A percentile compares a stretch with the other conserved stretches of the same genome.
phyloP scores from a whole-genome alignment of 1,140 invertebrate species.

The Pseudomyrmex sp. region DNA sequence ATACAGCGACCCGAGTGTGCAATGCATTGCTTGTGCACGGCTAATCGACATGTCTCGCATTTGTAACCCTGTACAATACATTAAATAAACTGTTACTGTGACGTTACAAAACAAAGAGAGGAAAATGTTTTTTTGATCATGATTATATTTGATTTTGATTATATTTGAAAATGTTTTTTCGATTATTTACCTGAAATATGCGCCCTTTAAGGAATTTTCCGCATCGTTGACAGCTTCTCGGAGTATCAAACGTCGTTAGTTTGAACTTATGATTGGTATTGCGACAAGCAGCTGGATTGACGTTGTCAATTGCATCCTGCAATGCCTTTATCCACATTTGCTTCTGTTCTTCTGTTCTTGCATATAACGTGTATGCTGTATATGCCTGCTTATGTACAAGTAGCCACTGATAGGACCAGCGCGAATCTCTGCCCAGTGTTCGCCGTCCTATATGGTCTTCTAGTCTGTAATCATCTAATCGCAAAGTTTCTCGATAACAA shows the following conservation, averaged over 20 bases:
- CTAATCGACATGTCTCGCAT: conserved; percentile 90
- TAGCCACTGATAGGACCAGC: conserved; percentile 93
- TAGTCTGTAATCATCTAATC: conserved; percentile 93
- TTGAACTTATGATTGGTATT: conserved; percentile 95
- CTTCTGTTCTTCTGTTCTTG: conserved; percentile 94
- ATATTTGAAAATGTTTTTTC: neutral
- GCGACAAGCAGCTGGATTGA: conserved; percentile 91
- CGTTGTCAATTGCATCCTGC: conserved; percentile 96
- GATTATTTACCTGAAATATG: conserved; percentile 89
- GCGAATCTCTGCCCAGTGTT: conserved; percentile 88
- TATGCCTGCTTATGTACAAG: conserved; percentile 93
- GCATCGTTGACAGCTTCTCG: conserved; percentile 93
- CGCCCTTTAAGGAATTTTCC: conserved; percentile 95
- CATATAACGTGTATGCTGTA: conserved; percentile 95
- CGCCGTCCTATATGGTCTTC: conserved; percentile 90
- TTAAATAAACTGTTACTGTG: too few relatives aligned
- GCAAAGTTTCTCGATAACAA: conserved; percentile 94
- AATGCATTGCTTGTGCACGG: conserved; percentile 92
- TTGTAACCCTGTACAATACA: conserved; percentile 89
- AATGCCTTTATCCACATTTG: conserved; percentile 97
- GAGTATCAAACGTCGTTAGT: conserved; percentile 94
- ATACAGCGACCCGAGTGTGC: conserved; percentile 90
- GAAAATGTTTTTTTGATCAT: too few relatives aligned
- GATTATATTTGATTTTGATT: too few relatives aligned
- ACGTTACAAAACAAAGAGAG: too few relatives aligned